phyloP scores from a whole-genome alignment of 2,797 vertebrate genomes.

The Lophotriccus pileatus region DNA sequence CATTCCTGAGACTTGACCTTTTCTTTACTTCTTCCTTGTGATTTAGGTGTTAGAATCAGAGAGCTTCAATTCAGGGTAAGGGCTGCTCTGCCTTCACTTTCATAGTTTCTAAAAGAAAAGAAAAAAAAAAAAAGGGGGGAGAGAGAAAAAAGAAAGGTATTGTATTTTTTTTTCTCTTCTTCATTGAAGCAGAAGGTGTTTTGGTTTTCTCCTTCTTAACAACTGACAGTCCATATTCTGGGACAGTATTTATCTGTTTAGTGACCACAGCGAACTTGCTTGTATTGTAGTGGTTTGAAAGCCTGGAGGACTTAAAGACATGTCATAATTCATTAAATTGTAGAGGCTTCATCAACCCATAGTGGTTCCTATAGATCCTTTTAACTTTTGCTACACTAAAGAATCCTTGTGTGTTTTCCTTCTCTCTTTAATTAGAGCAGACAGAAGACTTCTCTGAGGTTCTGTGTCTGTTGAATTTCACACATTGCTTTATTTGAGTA shows the following conservation, averaged over 20 bases:
- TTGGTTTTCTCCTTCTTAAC: background rate
- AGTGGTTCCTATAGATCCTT: constrained; percentile 1
- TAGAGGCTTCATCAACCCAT: background rate
- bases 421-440: constrained; percentile 17
- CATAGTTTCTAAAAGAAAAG: background rate
- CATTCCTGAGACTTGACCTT: background rate
- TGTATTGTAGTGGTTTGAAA: background rate
- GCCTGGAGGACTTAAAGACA: background rate
- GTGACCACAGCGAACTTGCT: background rate
- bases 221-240: background rate
- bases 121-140: no score
- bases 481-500: constrained; percentile 43
- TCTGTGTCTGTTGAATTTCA: constrained; percentile 56
- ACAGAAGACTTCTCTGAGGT: constrained; percentile 32
- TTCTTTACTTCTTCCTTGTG: background rate
- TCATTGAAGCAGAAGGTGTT: background rate
- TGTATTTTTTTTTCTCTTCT: background rate
- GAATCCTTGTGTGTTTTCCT: background rate
- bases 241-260: background rate
- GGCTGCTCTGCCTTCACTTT: background rate
- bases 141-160: background rate
- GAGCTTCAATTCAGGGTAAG: background rate
- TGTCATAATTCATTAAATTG: constrained; percentile 9
- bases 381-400: background rate
- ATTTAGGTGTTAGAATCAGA: background rate